These are phyloP conservation scores for Fratercula arctica DNA, from an alignment of 2,797 vertebrate species.

Conservation along the genomic window DNA sequence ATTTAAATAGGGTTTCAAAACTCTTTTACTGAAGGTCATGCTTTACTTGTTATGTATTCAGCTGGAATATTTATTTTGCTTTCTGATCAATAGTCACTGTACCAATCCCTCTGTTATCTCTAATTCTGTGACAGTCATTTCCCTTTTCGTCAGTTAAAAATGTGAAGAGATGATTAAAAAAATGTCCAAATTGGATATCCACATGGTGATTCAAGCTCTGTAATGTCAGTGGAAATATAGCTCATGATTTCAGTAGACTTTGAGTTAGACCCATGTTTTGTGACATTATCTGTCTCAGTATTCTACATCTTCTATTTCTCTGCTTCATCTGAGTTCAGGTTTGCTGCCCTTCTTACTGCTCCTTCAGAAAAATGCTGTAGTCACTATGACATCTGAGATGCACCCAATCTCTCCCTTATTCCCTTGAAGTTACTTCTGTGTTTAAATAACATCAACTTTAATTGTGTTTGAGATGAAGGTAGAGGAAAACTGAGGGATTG, in stretches of 20 bases:
- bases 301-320: not conserved
- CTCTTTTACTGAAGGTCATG: not conserved
- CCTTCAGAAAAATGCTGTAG: not conserved
- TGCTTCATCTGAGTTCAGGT: not conserved
- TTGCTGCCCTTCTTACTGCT: not conserved
- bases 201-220: not conserved
- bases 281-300: not conserved
- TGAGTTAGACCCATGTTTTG: not conserved
- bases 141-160: not conserved
- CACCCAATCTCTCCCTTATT: not conserved
- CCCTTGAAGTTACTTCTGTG: not conserved
- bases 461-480: not conserved
- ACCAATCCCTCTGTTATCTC: not conserved
- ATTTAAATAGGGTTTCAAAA: not conserved
- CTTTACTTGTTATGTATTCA: not conserved
- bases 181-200: not conserved
- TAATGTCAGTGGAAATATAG: not conserved
- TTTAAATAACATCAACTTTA: conserved; percentile 30
- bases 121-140: not conserved
- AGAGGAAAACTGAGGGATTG: conserved; percentile 5
- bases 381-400: not conserved
- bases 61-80: not conserved
- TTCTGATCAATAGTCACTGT: not conserved
- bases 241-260: not conserved
- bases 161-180: not conserved